phyloP scores from a whole-genome alignment of 2,113 vertebrate genomes.

The Cyprinodon brontotheroides region DNA sequence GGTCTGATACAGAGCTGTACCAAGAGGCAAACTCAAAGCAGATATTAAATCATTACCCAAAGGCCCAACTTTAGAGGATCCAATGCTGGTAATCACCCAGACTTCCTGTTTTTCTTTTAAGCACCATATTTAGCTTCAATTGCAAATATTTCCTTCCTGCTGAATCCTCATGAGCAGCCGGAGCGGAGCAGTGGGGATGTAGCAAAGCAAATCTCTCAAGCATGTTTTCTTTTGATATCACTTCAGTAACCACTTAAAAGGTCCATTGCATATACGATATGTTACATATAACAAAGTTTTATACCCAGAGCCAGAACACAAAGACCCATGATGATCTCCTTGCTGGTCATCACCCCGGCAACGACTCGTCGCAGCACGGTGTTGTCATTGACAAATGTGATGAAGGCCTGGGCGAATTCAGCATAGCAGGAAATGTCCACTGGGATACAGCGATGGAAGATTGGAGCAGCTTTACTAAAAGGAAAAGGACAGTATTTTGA shows the following conservation, averaged over 20 bases:
- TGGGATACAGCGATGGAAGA: constrained; percentile 95
- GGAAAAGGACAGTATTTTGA: not conserved
- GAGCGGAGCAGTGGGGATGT: not conserved
- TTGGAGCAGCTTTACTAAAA: constrained; percentile 84
- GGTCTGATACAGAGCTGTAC: not conserved
- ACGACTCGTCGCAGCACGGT: constrained; percentile 91
- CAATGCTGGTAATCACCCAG: constrained; percentile 29
- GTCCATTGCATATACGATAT: not conserved
- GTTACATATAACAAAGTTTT: constrained; percentile 23
- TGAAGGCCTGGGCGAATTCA: constrained; percentile 91
- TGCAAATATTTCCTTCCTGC: constrained; percentile 27
- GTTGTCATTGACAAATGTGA: constrained; percentile 96
- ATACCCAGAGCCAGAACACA: constrained; percentile 95
- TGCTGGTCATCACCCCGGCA: constrained; percentile 97
- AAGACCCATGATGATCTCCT: constrained; percentile 98
- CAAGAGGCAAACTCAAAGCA: not conserved
- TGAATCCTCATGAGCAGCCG: constrained; percentile 13
- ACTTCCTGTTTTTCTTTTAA: constrained; percentile 65
- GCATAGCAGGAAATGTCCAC: constrained; percentile 90
- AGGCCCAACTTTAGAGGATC: constrained; percentile 12
- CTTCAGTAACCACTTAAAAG: not conserved
- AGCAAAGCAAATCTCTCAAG: not conserved
- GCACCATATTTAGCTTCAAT: constrained; percentile 55
- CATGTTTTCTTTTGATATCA: not conserved
- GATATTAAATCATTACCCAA: constrained; percentile 6